phyloP scores from a whole-genome alignment of 2,888 invertebrate genomes.

The Cetonia aurata region DNA sequence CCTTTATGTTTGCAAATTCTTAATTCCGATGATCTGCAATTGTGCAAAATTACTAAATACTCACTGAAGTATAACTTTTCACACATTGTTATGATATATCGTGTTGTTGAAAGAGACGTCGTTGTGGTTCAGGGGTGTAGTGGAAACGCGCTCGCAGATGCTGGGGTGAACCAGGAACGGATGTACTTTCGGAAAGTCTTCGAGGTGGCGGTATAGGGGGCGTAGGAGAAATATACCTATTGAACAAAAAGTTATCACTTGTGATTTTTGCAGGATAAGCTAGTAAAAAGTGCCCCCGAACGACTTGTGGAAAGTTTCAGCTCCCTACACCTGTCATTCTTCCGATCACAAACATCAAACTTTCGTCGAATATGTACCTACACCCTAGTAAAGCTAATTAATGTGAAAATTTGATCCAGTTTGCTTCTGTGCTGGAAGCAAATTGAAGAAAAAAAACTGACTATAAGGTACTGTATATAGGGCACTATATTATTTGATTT shows the following conservation, averaged over 20 bases:
- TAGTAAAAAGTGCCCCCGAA: too few relatives aligned
- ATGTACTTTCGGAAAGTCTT: slow-evolving; percentile 75
- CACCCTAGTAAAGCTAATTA: too few relatives aligned
- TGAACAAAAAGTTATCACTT: slow-evolving; percentile 39
- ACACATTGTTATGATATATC: slow-evolving; percentile 61
- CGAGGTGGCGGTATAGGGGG: slow-evolving; percentile 75
- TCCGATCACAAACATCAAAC: too few relatives aligned
- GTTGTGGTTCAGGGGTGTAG: slow-evolving; percentile 72
- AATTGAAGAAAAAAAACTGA: too few relatives aligned
- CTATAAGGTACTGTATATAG: too few relatives aligned
- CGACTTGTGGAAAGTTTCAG: too few relatives aligned
- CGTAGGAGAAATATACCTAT: slow-evolving; percentile 72
- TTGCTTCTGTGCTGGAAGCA: too few relatives aligned
- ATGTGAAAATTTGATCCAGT: too few relatives aligned
- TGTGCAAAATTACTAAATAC: slow-evolving; percentile 39
- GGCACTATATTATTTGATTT: too few relatives aligned
- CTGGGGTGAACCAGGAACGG: slow-evolving; percentile 79
- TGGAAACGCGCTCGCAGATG: slow-evolving; percentile 75
- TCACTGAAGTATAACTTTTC: slow-evolving; percentile 29
- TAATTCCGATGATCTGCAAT: slow-evolving; percentile 35
- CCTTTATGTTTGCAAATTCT: background rate
- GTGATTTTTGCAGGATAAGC: too few relatives aligned
- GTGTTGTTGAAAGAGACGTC: slow-evolving; percentile 68
- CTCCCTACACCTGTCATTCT: too few relatives aligned
- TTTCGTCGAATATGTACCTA: too few relatives aligned